Base-by-base conservation (phyloP, 2,797 vertebrate species). In the Rhabdophis nuchalis region DNA sequence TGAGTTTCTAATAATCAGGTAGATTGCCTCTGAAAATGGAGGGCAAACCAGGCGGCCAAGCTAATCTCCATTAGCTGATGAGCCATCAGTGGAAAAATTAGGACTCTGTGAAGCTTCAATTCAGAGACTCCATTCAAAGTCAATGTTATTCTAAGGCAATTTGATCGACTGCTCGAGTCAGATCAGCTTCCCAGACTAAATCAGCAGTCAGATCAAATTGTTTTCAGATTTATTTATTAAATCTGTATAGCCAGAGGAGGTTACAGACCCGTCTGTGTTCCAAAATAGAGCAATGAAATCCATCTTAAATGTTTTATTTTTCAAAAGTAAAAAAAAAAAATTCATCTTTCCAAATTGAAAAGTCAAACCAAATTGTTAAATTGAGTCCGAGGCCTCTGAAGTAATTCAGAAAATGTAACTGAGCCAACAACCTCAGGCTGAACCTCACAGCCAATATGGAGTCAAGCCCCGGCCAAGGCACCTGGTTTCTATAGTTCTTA, bases 141-240 rank as follows among this genome's bases (percentile, higher is more conserved):
- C 77, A 82, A 12, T 46, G 77, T 46, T 82, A 46, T 82, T 82
- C 10, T 23, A 46, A 82, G 23, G 10, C 36, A 18, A 82, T 82
- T 82, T 82, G 20, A 82, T 82, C 20, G 36, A 82, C 77, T 82
- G 77, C 41, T 82, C 1, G 1, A 82, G 23, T 25, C 27, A 86
- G 1, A 60, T 93, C n/a, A 56, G 18, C 1, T 0, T 36, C 32
- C 0, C 0, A 0, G 82, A 23, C 20, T 41, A 0, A 2, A 64
- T 7, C 56, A n/a, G 88, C 91, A 85, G 27, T 87, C 36, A 82
- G 41, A 82, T 82, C 77, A 46, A 82, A 82, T 82, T 82, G 77
- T 82, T 82, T 82, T 46, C 77, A 46, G 5, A 25, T 46, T 46
- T 82, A 82, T 82, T 82, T 82, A 82, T 82, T 82, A 46, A 82